phyloP scores from a whole-genome alignment of 2,113 vertebrate species.

The Podilymbus podiceps region DNA sequence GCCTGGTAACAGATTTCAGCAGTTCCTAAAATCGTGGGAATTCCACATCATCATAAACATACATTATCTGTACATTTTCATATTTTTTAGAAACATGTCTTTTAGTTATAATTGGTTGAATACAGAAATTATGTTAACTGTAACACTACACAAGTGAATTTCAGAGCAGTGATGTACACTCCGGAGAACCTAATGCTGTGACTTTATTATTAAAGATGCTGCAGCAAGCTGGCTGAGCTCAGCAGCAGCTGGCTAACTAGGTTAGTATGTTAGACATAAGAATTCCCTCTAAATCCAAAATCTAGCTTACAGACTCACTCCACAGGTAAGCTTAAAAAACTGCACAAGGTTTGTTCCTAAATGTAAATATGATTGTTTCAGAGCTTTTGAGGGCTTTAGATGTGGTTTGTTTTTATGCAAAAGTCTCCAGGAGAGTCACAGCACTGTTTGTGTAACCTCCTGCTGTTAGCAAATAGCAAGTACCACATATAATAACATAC shows the following conservation, averaged over 20 bases:
- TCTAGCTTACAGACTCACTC: not conserved
- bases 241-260: not conserved
- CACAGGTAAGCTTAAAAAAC: not conserved
- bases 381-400: not conserved
- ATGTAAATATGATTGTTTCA: not conserved
- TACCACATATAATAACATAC: not conserved
- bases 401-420: not conserved
- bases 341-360: not conserved
- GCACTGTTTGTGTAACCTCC: not conserved
- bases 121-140: not conserved
- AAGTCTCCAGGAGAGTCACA: not conserved
- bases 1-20: not conserved
- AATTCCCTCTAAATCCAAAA: not conserved
- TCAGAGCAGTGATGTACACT: not conserved
- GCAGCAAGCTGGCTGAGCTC: rapidly evolving
- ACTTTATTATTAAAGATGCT: not conserved
- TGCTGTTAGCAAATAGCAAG: not conserved
- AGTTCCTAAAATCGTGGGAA: not conserved
- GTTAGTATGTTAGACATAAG: not conserved
- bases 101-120: not conserved
- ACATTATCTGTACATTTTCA: not conserved
- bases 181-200: not conserved
- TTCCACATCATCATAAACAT: not conserved
- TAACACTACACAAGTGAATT: not conserved
- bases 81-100: not conserved